Evolutionary conservation across 2,797 vertebrate species (phyloP).

Genomic region (Lagorchestes hirsutus): DNA sequence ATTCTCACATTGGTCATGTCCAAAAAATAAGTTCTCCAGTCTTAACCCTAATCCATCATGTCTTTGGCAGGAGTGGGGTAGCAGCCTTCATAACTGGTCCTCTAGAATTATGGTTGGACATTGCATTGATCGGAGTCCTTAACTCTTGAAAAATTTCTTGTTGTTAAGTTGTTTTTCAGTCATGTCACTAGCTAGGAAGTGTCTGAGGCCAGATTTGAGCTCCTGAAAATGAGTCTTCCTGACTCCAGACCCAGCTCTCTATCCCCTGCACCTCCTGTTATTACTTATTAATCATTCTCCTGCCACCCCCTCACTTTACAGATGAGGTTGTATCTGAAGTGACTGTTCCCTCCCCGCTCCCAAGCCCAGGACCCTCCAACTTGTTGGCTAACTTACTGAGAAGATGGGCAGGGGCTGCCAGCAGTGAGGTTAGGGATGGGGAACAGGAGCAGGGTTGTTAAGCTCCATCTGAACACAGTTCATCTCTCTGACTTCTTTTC

Average conservation of each 20-base stretch:
- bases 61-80: not conserved
- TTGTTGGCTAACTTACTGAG: not conserved
- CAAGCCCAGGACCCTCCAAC: not conserved
- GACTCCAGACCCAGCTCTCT: not conserved
- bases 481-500: constrained; percentile 5
- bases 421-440: not conserved
- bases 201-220: not conserved
- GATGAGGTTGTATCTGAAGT: not conserved
- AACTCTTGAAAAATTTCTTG: not conserved
- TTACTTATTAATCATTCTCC: not conserved
- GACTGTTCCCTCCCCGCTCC: not conserved
- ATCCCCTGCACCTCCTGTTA: not conserved
- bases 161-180: not conserved
- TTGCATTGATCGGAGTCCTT: not conserved
- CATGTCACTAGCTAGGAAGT: not conserved
- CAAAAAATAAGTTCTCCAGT: not conserved
- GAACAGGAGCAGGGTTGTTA: constrained; percentile 54
- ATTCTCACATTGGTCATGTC: not conserved
- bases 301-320: not conserved
- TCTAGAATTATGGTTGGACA: not conserved
- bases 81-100: not conserved
- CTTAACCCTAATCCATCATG: not conserved
- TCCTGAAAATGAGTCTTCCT: not conserved
- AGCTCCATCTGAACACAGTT: not conserved
- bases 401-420: not conserved